Percentiles rank a stretch among this genome's conserved stretches.
Evolutionary conservation across 2,888 invertebrate species (phyloP).

Genomic region (Drosophila quinaria): DNA sequence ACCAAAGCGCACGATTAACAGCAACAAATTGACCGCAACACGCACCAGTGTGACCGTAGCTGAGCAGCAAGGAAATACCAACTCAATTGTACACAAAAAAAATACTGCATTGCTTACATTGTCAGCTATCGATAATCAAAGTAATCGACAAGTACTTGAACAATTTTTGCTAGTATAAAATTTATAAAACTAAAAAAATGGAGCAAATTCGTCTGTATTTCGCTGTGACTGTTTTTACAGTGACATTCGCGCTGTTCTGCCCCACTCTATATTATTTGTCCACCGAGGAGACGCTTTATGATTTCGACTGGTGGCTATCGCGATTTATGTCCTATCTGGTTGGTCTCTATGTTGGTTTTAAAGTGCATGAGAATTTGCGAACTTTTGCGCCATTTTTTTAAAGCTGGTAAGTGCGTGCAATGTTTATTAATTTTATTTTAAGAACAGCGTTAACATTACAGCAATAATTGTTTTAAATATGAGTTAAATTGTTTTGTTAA

Average conservation of each 20-base stretch:
- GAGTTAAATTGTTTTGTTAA: background rate
- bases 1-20: constrained; percentile 29
- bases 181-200: background rate
- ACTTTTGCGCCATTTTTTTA: background rate
- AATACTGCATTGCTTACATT: constrained; percentile 13
- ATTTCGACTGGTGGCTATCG: background rate
- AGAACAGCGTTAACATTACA: background rate
- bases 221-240: background rate
- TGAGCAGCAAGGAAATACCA: constrained; percentile 3
- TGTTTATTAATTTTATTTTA: background rate
- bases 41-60: constrained; percentile 32
- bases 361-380: background rate
- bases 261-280: background rate
- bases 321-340: background rate
- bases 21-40: constrained; percentile 44
- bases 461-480: background rate
- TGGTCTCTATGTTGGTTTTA: background rate
- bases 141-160: background rate
- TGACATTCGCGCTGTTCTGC: background rate
- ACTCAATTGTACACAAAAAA: background rate
- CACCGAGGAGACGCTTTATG: background rate
- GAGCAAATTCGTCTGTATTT: background rate
- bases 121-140: background rate
- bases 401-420: background rate
- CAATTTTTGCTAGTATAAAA: background rate